Base-by-base conservation (phyloP, 2,797 vertebrate species). In the Enteromius argenteus region DNA sequence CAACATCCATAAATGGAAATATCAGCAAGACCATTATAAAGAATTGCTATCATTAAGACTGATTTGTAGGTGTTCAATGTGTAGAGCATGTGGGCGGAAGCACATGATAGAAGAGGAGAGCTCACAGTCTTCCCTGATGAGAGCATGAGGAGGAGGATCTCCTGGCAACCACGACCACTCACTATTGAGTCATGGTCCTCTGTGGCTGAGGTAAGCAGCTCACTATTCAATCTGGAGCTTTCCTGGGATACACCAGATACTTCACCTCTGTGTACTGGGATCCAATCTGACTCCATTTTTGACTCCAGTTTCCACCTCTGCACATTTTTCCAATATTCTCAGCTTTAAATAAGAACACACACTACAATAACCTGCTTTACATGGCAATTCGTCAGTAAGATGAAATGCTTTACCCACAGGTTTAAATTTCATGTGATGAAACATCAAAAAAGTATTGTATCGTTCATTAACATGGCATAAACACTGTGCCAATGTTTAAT, bases 101-200 rank as follows among this genome's bases (percentile, higher is more conserved):
- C 44, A 73, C 77, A 71, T 71, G 56, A 78, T 53, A 58, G 79
- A 37, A 53, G 64, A 77, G 62, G 71, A 74, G 75, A 60, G 64
- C 77, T 86, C 85, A 46, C 42, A 77, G 53, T 82, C 81, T 80
- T 79, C 62, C 68, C 73, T 60, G 51, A 75, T 66, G 35, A 81
- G 42, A 35, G 53, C 60, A 69, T 46, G 72, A 87, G 62, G 87
- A 84, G 80, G 81, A 89, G 79, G 51, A 67, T 88, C 67, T 83
- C 87, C 81, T 87, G 88, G 90, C 88, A 89, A 89, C 88, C 84
- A 35, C 56, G 8, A 81, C 56, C 37, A 51, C 81, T 79, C 51
- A 51, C 74, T 32, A 42, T 66, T 77, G 78, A 81, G 76, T 84
- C 84, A 86, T n/a, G 46, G 53, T 68, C 78, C 68, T 42, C 46